phyloP scores from a whole-genome alignment of 2,888 invertebrate genomes.

The Synanthedon andrenaeformis region DNA sequence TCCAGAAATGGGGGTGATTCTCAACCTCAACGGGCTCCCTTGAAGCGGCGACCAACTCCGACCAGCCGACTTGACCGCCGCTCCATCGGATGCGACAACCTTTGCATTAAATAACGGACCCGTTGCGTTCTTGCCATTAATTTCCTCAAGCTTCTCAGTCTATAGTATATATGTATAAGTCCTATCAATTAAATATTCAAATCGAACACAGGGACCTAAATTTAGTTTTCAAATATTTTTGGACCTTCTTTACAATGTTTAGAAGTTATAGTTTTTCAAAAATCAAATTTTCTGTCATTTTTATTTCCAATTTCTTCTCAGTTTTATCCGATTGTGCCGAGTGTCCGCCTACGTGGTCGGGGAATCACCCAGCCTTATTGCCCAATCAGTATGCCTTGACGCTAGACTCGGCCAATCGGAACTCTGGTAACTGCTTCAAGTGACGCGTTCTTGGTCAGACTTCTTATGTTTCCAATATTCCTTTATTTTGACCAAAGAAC shows the following conservation, averaged over 20 bases:
- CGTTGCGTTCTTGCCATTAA: constrained; percentile 39
- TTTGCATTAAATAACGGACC: constrained; percentile 48
- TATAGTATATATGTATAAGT: constrained; percentile 12
- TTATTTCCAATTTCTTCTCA: constrained; percentile 18
- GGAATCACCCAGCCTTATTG: constrained; percentile 81
- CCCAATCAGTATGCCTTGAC: constrained; percentile 73
- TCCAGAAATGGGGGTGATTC: constrained; percentile 84
- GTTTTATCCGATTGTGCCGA: constrained; percentile 45
- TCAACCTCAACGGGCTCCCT: constrained; percentile 20
- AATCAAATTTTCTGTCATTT: constrained; percentile 14
- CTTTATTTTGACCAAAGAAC: constrained; percentile 32
- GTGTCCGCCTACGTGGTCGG: constrained; percentile 75
- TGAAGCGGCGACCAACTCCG: constrained; percentile 50
- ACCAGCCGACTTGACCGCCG: constrained; percentile 58
- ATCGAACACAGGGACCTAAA: constrained; percentile 63
- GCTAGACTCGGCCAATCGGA: constrained; percentile 48
- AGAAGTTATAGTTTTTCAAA: constrained; percentile 16
- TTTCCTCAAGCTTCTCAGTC: constrained; percentile 18
- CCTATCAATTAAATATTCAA: constrained; percentile 34
- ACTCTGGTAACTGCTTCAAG: constrained; percentile 37
- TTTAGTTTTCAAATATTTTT: constrained; percentile 60
- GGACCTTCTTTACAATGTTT: constrained; percentile 55
- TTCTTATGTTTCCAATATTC: constrained; percentile 17
- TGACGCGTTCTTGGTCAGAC: constrained; percentile 30
- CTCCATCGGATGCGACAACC: constrained; percentile 52